Conservation (phyloP, 2,113 vertebrate species). For the Hyaena hyaena region DNA sequence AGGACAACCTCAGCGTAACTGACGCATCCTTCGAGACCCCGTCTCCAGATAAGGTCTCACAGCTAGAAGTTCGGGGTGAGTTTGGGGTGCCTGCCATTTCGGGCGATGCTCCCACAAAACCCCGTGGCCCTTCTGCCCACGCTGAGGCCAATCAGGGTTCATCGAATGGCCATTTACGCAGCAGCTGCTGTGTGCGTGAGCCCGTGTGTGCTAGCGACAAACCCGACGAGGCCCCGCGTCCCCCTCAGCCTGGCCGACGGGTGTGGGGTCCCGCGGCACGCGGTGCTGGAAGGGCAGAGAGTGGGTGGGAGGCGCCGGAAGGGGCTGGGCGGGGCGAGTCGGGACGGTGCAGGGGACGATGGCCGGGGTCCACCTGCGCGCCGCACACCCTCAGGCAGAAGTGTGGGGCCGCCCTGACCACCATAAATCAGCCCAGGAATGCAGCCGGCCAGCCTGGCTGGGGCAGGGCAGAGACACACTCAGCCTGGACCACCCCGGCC, state of each 20-base stretch:
- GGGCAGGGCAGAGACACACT: constrained; percentile 16
- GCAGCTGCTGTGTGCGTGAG: not conserved
- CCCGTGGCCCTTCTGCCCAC: not conserved
- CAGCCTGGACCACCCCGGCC: not conserved
- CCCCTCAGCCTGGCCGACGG: fast-evolving
- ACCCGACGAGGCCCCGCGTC: fast-evolving
- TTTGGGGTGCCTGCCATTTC: no score
- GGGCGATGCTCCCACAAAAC: no score
- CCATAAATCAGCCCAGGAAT: constrained; percentile 76
- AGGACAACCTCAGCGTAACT: no score
- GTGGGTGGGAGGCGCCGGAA: not conserved
- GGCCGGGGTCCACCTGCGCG: not conserved
- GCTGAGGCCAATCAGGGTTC: not conserved
- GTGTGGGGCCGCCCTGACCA: not conserved
- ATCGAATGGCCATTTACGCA: fast-evolving
- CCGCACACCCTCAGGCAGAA: not conserved
- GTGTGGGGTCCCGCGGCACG: fast-evolving
- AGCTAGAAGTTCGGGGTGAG: not conserved
- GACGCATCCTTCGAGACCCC: not conserved
- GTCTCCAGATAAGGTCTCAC: fast-evolving
- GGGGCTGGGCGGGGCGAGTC: not conserved
- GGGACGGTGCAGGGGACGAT: not conserved
- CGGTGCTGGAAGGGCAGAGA: not conserved
- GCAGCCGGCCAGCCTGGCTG: constrained; percentile 50
- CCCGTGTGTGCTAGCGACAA: not conserved